Conservation (phyloP, 2,113 vertebrate species). For the Gymnogyps californianus region DNA sequence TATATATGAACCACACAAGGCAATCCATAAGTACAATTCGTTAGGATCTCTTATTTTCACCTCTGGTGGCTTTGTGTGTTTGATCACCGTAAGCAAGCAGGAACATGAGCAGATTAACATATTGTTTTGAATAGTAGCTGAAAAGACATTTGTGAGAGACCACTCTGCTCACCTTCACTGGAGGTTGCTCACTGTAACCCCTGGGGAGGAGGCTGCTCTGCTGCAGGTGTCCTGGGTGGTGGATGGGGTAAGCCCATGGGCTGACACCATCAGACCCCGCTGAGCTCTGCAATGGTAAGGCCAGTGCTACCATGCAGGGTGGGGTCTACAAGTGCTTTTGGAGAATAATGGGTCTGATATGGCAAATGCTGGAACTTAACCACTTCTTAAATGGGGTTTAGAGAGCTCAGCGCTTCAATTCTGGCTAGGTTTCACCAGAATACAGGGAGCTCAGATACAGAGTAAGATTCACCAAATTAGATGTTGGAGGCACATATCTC, state of each 20-base stretch:
- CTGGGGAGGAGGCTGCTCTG: fast-evolving
- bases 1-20: neutral
- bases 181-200: neutral
- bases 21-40: neutral
- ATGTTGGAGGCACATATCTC: neutral
- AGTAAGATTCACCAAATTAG: neutral
- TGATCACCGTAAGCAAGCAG: neutral
- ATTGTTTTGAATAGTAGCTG: neutral
- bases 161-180: neutral
- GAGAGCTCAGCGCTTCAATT: neutral
- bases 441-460: neutral
- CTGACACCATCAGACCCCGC: neutral
- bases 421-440: neutral
- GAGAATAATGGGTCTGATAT: neutral
- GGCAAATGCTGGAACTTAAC: neutral
- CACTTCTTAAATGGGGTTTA: neutral
- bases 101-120: neutral
- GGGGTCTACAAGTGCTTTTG: neutral
- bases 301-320: neutral
- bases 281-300: neutral
- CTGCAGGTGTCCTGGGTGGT: neutral
- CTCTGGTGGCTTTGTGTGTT: neutral
- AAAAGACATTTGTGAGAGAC: neutral
- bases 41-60: neutral
- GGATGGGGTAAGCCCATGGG: neutral